These are phyloP conservation scores for Larimichthys crocea DNA, from an alignment of 2,113 vertebrate genomes.

Conservation along the genomic window DNA sequence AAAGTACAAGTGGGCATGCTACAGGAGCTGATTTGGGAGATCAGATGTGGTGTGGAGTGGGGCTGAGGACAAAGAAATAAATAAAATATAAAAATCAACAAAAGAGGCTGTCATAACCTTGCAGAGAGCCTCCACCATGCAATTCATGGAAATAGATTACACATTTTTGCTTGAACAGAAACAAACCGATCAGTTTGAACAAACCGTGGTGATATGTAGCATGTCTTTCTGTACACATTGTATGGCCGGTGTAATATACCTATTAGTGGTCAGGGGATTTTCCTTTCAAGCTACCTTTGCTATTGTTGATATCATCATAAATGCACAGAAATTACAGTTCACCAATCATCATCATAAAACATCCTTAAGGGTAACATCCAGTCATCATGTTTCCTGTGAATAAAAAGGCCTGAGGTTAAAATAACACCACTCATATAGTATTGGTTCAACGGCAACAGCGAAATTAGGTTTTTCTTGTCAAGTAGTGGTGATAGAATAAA, in stretches of 20 bases:
- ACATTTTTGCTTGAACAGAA: conserved; percentile 44
- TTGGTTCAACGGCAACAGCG: conserved; percentile 18
- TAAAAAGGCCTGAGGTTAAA: conserved; percentile 62
- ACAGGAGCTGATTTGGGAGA: conserved; percentile 55
- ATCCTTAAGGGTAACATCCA: conserved; percentile 61
- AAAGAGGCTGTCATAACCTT: conserved; percentile 39
- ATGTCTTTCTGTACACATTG: neutral
- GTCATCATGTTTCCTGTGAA: conserved; percentile 52
- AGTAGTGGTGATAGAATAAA: conserved; percentile 11
- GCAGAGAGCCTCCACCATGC: conserved; percentile 64
- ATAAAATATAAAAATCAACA: conserved; percentile 2
- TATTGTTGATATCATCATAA: neutral
- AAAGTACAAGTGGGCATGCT: conserved; percentile 61
- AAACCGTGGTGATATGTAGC: conserved; percentile 9
- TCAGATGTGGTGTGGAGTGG: conserved; percentile 35
- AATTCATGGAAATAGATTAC: conserved; percentile 57
- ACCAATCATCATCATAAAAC: neutral
- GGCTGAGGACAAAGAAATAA: conserved; percentile 1
- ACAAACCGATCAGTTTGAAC: conserved; percentile 20
- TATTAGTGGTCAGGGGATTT: conserved; percentile 4
- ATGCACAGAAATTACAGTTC: conserved; percentile 21
- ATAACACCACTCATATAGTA: conserved; percentile 23
- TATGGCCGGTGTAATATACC: neutral
- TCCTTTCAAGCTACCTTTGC: neutral
- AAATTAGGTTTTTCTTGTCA: conserved; percentile 14